phyloP scores from a whole-genome alignment of 2,113 vertebrate genomes.

The Mirounga angustirostris region DNA sequence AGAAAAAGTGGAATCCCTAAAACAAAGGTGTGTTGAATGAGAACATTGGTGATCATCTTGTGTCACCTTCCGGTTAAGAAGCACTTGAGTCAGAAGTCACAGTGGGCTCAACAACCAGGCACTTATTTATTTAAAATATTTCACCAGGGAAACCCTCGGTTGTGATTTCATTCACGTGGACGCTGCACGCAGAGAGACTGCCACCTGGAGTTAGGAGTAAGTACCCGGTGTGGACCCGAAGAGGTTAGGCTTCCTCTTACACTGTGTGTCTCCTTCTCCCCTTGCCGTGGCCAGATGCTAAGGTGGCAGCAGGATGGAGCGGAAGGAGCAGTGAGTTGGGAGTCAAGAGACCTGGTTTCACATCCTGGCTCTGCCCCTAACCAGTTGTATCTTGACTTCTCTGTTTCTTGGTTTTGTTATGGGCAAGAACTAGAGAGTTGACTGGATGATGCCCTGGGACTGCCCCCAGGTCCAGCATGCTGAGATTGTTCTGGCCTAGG shows the following conservation, averaged over 20 bases:
- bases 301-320: neutral
- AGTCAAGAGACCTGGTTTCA: neutral
- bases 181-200: constrained; percentile 81
- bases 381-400: neutral
- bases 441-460: neutral
- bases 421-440: neutral
- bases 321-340: neutral
- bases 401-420: neutral
- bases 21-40: neutral
- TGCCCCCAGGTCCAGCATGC: neutral
- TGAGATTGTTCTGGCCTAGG: neutral
- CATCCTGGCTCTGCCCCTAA: neutral
- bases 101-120: constrained; percentile 67
- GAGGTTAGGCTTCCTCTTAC: constrained; percentile 37
- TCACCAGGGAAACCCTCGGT: constrained; percentile 81
- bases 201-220: constrained; percentile 84
- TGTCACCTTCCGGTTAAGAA: constrained; percentile 61
- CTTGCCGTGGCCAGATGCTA: neutral
- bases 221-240: constrained; percentile 73
- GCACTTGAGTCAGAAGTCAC: constrained; percentile 69
- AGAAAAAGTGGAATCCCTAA: neutral
- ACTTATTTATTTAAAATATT: constrained; percentile 83
- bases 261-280: neutral
- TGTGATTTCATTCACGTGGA: constrained; percentile 84
- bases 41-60: neutral